These are phyloP conservation scores for Zygothrica quintamaculata DNA, from an alignment of 2,888 invertebrate species.

Conservation along the genomic window DNA sequence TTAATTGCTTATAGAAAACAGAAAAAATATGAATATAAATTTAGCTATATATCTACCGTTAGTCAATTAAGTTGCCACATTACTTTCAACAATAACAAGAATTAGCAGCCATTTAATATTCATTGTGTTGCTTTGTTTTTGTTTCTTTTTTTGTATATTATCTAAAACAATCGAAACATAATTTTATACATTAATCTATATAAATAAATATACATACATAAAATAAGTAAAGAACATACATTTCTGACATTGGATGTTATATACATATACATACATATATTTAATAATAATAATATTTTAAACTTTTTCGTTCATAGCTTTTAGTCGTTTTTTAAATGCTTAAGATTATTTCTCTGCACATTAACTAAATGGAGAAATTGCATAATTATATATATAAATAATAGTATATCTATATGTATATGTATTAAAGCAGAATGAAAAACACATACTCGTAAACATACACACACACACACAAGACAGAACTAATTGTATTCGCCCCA, in stretches of 20 bases:
- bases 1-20: conserved; percentile 52
- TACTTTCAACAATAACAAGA: conserved; percentile 57
- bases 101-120: conserved; percentile 23
- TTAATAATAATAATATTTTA: conserved; percentile 57
- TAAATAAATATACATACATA: conserved; percentile 30
- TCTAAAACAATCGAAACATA: conserved; percentile 38
- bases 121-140: too few species aligned
- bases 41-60: conserved; percentile 57
- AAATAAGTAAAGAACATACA: conserved; percentile 47
- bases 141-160: conserved; percentile 61
- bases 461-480: conserved; percentile 38
- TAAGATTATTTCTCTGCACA: conserved; percentile 65
- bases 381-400: conserved; percentile 15
- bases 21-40: too few species aligned
- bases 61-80: conserved; percentile 78
- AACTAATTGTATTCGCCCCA: conserved; percentile 66
- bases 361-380: conserved; percentile 48
- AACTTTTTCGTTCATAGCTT: conserved; percentile 64
- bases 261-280: conserved; percentile 39
- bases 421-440: conserved; percentile 46
- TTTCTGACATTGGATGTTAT: conserved; percentile 70
- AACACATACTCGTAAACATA: conserved; percentile 1
- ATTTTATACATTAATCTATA: too few species aligned
- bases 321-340: conserved; percentile 77
- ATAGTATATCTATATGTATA: conserved; percentile 8